These are phyloP conservation scores for Aleiodes alternator DNA, from an alignment of 2,888 invertebrate genomes.

Conservation along the genomic window DNA sequence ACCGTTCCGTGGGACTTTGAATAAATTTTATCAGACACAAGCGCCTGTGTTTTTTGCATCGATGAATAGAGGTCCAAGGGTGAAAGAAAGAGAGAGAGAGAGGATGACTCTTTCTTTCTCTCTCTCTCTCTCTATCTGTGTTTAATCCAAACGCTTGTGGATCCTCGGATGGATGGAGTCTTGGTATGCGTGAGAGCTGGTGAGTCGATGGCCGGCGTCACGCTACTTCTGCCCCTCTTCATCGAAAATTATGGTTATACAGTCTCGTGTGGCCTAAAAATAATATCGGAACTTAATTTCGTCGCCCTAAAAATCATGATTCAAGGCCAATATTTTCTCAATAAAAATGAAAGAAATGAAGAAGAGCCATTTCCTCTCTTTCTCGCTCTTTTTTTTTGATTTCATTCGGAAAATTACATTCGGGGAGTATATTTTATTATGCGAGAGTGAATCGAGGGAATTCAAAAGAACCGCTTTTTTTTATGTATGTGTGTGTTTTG, in stretches of 20 bases:
- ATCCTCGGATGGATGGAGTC: no score
- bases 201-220: no score
- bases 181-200: no score
- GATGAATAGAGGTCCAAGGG: constrained; percentile 49
- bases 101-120: no score
- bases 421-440: background rate
- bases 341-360: no score
- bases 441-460: constrained; percentile 30
- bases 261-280: constrained; percentile 7
- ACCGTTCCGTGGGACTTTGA: constrained; percentile 52
- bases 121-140: no score
- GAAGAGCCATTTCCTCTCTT: no score
- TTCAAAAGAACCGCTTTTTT: constrained; percentile 59
- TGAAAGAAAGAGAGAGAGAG: background rate
- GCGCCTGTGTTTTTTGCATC: constrained; percentile 51
- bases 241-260: constrained; percentile 22
- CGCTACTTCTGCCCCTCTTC: no score
- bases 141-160: no score
- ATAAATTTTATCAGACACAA: constrained; percentile 51
- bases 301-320: background rate
- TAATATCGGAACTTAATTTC: background rate
- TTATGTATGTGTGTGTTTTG: constrained; percentile 21
- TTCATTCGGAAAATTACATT: no score
- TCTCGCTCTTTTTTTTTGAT: no score
- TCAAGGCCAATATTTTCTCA: no score